A percentile compares a stretch with the other conserved stretches of the same genome.
phyloP scores from a whole-genome alignment of 2,888 invertebrate genomes.

The Polietes domitor region DNA sequence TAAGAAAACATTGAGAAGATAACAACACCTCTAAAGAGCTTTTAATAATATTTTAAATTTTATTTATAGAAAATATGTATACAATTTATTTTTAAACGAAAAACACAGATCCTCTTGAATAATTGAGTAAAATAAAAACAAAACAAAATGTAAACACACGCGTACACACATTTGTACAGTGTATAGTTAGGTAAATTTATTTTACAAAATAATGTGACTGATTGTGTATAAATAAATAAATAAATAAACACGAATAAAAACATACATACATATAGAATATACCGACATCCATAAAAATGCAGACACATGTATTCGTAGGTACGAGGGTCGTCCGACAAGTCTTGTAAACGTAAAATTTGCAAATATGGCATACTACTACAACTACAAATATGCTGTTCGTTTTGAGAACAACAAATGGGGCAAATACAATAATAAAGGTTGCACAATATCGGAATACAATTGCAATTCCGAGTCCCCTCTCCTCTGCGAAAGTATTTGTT shows the following conservation, averaged over 20 bases:
- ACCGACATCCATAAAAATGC: neutral
- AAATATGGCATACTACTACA: no score
- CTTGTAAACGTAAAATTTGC: no score
- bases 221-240: constrained; percentile 57
- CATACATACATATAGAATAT: neutral
- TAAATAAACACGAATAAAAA: constrained; percentile 17
- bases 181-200: constrained; percentile 44
- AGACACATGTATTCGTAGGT: neutral
- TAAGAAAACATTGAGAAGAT: constrained; percentile 19
- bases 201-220: constrained; percentile 59
- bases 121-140: constrained; percentile 27
- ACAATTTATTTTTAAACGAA: constrained; percentile 38
- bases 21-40: constrained; percentile 54
- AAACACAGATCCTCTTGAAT: constrained; percentile 29
- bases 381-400: no score
- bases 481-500: no score
- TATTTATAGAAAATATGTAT: constrained; percentile 34
- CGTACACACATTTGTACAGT: constrained; percentile 34
- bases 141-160: constrained; percentile 12
- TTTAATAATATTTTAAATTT: constrained; percentile 57
- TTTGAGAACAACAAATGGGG: no score
- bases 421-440: no score
- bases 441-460: no score
- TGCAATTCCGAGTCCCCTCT: no score
- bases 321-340: neutral